phyloP scores from a whole-genome alignment of 2,113 vertebrate species.

The Mobula hypostoma region DNA sequence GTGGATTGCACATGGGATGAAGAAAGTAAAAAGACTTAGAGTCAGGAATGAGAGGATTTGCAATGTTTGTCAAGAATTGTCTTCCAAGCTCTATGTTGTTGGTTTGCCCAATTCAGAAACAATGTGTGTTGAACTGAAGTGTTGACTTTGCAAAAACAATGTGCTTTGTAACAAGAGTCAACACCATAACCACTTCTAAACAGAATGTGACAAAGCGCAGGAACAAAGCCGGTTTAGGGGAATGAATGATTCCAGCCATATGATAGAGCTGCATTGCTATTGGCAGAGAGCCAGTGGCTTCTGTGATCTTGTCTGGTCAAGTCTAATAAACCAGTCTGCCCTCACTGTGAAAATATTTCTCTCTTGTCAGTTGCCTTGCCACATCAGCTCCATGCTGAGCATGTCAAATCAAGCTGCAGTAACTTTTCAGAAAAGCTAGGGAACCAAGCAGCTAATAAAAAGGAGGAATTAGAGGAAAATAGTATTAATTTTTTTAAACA shows the following conservation, averaged over 20 bases:
- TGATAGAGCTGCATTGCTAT: not conserved
- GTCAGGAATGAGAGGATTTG: not conserved
- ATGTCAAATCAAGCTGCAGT: not conserved
- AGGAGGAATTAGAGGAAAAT: too few species aligned
- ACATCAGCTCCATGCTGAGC: not conserved
- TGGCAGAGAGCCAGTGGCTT: conserved; percentile 8
- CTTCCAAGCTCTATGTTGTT: not conserved
- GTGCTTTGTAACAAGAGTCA: not conserved
- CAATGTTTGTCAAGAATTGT: not conserved
- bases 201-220: not conserved
- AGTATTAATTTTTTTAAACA: too few species aligned
- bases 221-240: not conserved
- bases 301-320: not conserved
- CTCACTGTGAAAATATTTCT: not conserved
- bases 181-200: not conserved
- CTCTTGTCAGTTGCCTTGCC: not conserved
- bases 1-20: not conserved
- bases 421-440: too few species aligned
- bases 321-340: not conserved
- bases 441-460: too few species aligned
- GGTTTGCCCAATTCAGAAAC: not conserved
- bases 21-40: not conserved
- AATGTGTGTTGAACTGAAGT: not conserved
- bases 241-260: not conserved
- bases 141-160: not conserved